Evolutionary conservation across 2,888 invertebrate genomes (phyloP), one percentile per base, ranked within the genome.

Genomic region (Cephus rjabovi): DNA sequence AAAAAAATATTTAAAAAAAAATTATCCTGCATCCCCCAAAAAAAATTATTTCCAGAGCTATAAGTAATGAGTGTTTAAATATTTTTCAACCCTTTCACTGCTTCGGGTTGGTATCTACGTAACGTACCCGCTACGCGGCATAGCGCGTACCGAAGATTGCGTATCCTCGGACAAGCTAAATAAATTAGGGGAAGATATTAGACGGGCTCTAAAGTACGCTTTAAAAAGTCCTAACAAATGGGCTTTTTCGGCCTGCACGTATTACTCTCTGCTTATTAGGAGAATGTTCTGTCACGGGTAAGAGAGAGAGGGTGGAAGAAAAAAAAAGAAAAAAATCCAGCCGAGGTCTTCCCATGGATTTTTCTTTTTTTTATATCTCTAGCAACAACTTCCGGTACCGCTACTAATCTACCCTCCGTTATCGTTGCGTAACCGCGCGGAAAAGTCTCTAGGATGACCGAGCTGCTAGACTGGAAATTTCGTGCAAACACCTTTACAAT

Each of bases 151-250:
- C 80, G 77, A 81, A 83, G 81, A 83, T 83, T 80, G 81, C 80
- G 73, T 74, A 77, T 68, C 56, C 76, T 77, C 81, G 81, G 79
- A 75, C 79, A 79, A 77, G 82, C 80, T 81, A 81, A 83, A 83
- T 82, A 83, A 83, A 83, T 82, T 80, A 82, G 79, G 80, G 75
- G 77, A 83, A 80, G 81, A 83, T 83, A 82, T 79, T 81, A 81
- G 81, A 74, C 56, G 40, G 76, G 56, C 9, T 15, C 70, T n/a
- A 73, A 78, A 78, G 75, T 68, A 40, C 78, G 76, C 76, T 78
- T 78, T 76, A 78, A 76, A 78, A 78, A 76, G 71, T 78, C 75
- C 71, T 76, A 75, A 78, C 78, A 75, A 78, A 78, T 78, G 78
- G 76, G 76, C 40, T 73, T 73, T 76, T 76, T 78, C 78, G 68